These are phyloP conservation scores for Bubo blakistoni DNA, from an alignment of 2,113 vertebrate genomes.

Conservation along the genomic window DNA sequence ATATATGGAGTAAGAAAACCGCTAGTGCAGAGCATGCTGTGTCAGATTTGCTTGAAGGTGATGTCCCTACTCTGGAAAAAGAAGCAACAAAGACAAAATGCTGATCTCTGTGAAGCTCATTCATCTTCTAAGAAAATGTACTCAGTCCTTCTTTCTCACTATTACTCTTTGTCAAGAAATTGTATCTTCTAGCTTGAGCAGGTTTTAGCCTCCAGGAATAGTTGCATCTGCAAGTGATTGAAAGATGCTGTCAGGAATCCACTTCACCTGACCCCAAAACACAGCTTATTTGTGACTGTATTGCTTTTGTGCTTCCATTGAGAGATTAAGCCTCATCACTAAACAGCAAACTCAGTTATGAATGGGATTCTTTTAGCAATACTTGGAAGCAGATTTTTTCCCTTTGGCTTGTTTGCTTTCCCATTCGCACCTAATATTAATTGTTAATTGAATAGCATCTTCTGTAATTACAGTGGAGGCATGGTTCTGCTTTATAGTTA, in stretches of 20 bases:
- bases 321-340: constrained; percentile 36
- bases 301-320: constrained; percentile 42
- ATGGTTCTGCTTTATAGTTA: background rate
- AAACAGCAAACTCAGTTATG: background rate
- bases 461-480: background rate
- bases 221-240: constrained; percentile 49
- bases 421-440: background rate
- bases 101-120: constrained; percentile 4
- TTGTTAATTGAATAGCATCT: background rate
- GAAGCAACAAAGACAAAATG: constrained; percentile 45
- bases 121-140: constrained; percentile 37
- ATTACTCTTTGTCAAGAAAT: constrained; percentile 58
- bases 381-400: background rate
- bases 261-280: constrained; percentile 21
- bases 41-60: constrained; percentile 29
- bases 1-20: background rate
- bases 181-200: constrained; percentile 34
- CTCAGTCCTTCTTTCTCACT: constrained; percentile 44
- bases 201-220: constrained; percentile 49
- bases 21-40: background rate
- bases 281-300: constrained; percentile 26
- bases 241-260: constrained; percentile 50
- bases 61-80: background rate
- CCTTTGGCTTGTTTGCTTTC: background rate
- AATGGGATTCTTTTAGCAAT: background rate